Evolutionary conservation across 2,113 vertebrate species (phyloP).

Genomic region (Macquaria ambigua): DNA sequence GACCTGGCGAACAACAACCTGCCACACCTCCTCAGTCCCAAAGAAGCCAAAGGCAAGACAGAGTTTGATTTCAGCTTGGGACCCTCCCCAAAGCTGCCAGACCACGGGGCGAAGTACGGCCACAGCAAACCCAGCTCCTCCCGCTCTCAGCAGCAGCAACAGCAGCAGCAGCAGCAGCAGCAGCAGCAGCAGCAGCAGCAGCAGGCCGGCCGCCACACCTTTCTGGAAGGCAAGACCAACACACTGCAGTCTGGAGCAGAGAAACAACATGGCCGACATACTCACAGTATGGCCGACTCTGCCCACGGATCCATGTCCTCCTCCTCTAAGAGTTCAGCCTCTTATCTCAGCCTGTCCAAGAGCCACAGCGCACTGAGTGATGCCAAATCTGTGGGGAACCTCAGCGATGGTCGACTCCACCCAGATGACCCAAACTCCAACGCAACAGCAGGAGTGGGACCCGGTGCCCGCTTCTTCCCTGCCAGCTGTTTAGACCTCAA

Average conservation of each 20-base stretch:
- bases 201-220: conserved; percentile 88
- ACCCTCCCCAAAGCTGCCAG: conserved; percentile 79
- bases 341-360: conserved; percentile 96
- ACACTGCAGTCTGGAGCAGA: conserved; percentile 93
- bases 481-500: conserved; percentile 97
- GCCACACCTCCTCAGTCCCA: conserved; percentile 97
- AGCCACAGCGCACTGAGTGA: conserved; percentile 94
- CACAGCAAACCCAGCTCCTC: conserved; percentile 79
- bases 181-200: conserved; percentile 67
- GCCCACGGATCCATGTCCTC: conserved; percentile 90
- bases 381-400: conserved; percentile 97
- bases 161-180: conserved; percentile 77
- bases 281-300: conserved; percentile 91
- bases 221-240: conserved; percentile 94
- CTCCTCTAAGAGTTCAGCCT: conserved; percentile 92
- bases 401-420: conserved; percentile 92
- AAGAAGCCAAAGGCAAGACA: conserved; percentile 93
- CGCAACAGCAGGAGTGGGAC: conserved; percentile 59
- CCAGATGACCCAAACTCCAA: conserved; percentile 84
- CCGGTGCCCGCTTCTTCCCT: conserved; percentile 92
- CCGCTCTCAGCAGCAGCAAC: conserved; percentile 85
- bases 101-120: conserved; percentile 89
- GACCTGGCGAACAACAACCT: conserved; percentile 95
- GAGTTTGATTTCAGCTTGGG: conserved; percentile 96
- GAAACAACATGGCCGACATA: conserved; percentile 89